phyloP scores from a whole-genome alignment of 2,113 vertebrate genomes.

The Casuarius casuarius region DNA sequence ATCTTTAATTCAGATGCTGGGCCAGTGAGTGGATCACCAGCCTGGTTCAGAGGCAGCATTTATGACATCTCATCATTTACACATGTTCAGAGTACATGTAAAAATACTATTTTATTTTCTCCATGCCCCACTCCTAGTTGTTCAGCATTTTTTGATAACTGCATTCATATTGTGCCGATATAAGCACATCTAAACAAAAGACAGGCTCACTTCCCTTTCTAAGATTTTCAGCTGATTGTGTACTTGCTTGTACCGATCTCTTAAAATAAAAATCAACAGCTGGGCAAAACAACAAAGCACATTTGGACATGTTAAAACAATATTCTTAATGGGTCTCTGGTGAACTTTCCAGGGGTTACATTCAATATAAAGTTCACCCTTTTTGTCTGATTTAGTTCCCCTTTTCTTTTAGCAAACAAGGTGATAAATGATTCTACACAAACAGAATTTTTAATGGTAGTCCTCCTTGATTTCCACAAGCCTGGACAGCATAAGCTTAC shows the following conservation, averaged over 20 bases:
- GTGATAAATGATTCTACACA: background rate
- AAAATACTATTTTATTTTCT: background rate
- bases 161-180: background rate
- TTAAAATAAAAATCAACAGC: slow-evolving; percentile 12
- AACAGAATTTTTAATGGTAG: background rate
- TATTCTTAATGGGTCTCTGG: background rate
- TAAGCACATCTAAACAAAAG: background rate
- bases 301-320: background rate
- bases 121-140: background rate
- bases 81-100: background rate
- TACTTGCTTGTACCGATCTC: background rate
- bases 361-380: background rate
- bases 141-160: background rate
- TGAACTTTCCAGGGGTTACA: background rate
- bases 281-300: background rate
- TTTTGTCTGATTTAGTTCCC: background rate
- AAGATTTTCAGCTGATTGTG: background rate
- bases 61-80: background rate
- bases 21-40: background rate
- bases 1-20: background rate
- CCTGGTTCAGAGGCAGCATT: background rate
- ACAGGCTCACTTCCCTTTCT: background rate
- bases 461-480: background rate
- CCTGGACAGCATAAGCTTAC: background rate
- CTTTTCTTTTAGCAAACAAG: background rate